phyloP scores from a whole-genome alignment of 2,113 vertebrate species.

The Brevimyrus niger region DNA sequence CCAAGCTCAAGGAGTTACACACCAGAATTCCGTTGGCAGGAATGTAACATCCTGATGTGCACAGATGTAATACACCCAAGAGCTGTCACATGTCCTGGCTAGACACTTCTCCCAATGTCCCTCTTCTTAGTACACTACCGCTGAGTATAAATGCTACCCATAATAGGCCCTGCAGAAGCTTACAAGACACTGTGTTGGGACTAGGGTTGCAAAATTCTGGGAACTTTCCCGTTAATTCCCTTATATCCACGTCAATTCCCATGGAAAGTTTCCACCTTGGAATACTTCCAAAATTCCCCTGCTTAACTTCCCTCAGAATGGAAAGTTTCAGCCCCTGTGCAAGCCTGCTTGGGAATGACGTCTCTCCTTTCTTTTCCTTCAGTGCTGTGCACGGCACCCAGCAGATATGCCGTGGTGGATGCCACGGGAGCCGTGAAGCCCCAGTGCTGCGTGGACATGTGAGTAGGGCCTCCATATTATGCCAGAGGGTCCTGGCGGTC shows the following conservation, averaged over 20 bases:
- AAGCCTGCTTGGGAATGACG: background rate
- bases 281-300: background rate
- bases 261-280: background rate
- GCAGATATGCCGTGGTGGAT: slow-evolving; percentile 92
- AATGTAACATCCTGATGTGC: background rate
- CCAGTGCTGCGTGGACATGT: slow-evolving; percentile 98
- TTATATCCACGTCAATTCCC: background rate
- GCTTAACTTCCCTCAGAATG: background rate
- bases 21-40: background rate
- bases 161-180: background rate
- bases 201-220: background rate
- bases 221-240: background rate
- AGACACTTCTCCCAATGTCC: background rate
- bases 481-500: background rate
- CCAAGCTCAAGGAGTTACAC: background rate
- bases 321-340: background rate
- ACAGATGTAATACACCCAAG: background rate
- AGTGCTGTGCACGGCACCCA: slow-evolving; percentile 98
- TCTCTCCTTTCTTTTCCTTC: slow-evolving; percentile 28
- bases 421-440: slow-evolving; percentile 93
- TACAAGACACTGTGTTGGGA: background rate
- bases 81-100: background rate
- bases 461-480: slow-evolving; percentile 52
- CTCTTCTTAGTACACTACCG: background rate
- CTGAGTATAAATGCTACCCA: background rate